phyloP scores from a whole-genome alignment of 2,797 vertebrate species.

The Etheostoma nigrum region DNA sequence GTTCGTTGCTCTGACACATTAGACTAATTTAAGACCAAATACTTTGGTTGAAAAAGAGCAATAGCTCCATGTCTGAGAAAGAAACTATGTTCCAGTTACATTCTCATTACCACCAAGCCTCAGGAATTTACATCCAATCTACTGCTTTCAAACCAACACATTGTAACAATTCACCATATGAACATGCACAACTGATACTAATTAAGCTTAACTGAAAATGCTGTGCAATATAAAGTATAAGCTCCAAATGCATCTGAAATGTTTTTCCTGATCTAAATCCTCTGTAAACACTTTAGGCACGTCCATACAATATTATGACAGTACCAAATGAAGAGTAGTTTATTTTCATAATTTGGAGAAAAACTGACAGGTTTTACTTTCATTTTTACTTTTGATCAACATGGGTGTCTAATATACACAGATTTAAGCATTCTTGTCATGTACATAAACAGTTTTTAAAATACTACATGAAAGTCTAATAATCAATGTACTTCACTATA shows the following conservation, averaged over 20 bases:
- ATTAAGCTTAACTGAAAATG: neutral
- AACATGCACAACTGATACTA: neutral
- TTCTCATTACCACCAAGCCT: slow-evolving; percentile 25
- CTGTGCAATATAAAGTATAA: neutral
- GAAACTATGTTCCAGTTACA: slow-evolving; percentile 15
- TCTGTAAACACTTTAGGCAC: neutral
- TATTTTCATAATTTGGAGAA: neutral
- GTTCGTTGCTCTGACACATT: slow-evolving; percentile 26
- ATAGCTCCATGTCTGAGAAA: slow-evolving; percentile 15
- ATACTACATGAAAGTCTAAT: neutral
- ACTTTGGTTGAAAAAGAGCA: slow-evolving; percentile 21
- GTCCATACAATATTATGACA: neutral
- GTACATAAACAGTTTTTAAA: neutral
- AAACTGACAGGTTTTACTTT: neutral
- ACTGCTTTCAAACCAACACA: slow-evolving; percentile 7
- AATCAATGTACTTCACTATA: neutral
- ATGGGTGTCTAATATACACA: neutral
- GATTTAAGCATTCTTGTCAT: neutral
- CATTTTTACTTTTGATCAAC: neutral
- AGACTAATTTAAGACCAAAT: slow-evolving; percentile 29
- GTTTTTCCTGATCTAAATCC: slow-evolving; percentile 1
- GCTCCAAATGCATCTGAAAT: neutral
- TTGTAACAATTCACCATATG: neutral
- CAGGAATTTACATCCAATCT: slow-evolving; percentile 12
- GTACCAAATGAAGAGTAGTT: neutral